Evolutionary conservation across 2,888 invertebrate species (phyloP).

Genomic region (Iphiclides podalirius): DNA sequence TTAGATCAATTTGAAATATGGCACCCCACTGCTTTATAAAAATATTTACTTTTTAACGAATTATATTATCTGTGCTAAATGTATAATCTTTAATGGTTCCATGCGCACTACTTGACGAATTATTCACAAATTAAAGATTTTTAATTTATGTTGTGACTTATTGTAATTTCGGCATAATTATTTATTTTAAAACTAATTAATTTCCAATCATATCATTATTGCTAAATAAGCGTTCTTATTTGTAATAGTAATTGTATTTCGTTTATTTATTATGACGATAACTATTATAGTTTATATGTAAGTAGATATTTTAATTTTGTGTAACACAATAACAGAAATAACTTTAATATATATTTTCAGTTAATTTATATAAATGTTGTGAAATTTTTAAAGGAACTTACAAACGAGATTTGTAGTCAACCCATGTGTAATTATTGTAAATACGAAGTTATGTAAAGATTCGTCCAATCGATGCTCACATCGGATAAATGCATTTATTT

Average conservation of each 20-base stretch:
- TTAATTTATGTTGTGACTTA: conserved; percentile 39
- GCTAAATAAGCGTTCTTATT: conserved; percentile 17
- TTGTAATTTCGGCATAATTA: conserved; percentile 33
- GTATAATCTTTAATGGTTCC: conserved; percentile 21
- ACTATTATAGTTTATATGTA: conserved; percentile 32
- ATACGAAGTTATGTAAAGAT: conserved; percentile 62
- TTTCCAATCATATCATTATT: conserved; percentile 56
- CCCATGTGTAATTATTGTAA: conserved; percentile 68
- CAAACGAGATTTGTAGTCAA: conserved; percentile 35
- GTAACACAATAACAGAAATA: conserved; percentile 6
- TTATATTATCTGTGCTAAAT: conserved; percentile 1
- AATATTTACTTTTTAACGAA: conserved; percentile 25
- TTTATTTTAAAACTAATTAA: conserved; percentile 38
- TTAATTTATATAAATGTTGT: conserved; percentile 2
- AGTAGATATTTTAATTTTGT: conserved; percentile 24
- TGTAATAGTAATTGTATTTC: conserved; percentile 38
- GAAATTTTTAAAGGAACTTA: conserved; percentile 19
- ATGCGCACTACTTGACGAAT: conserved; percentile 54
- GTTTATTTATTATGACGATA: conserved; percentile 47
- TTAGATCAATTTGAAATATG: neutral
- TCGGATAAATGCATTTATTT: conserved; percentile 61
- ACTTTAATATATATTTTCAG: conserved; percentile 7
- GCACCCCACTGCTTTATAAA: conserved; percentile 6
- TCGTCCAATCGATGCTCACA: conserved; percentile 53
- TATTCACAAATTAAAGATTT: conserved; percentile 35